Evolutionary conservation across 2,113 vertebrate genomes (phyloP), one percentile per base, ranked within the genome.

Genomic region (Nothocercus julius): DNA sequence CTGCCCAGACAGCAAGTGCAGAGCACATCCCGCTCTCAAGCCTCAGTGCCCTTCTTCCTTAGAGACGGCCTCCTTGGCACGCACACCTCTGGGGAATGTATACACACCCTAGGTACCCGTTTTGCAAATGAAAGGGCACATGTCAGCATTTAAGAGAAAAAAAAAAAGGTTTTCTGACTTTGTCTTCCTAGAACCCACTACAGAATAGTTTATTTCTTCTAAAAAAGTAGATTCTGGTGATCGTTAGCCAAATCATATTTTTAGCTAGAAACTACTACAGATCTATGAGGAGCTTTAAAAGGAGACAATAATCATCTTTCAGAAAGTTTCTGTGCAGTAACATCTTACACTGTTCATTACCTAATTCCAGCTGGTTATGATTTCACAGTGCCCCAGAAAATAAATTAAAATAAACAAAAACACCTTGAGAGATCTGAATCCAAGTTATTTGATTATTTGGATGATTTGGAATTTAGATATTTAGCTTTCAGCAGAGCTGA

Each of bases 91-190:
- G 38, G 24, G 21, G 30, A 63, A 78, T 53, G 34, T 22, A 13
- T 38, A 79, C 8, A 40, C 53, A 58, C 4, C 4, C 86, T 49
- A 8, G 1, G 21, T 51, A 6, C 47, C 64, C 34, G 5, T 86
- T 86, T 84, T 45, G 10, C 40, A 76, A 64, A 61, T 15, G 21
- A 40, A 86, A 73, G 8, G 9, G 12, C 11, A 14, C 22, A 27
- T 34, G 32, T 40, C 0, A 1, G 14, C 11, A 30, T 1, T 4
- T 4, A 22, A 63, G 72, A 47, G 20, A 47, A 47, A 42, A 42
- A 34, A 28, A n/a, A 5, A 1, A 77, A 69, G 11, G 16, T 20
- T 70, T 36, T 73, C 21, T 58, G 13, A 36, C 27, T 16, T 7
- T 75, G 9, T 21, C 67, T 59, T 87, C 45, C 49, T 47, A 59